Evolutionary conservation across 2,797 vertebrate species (phyloP).

Genomic region (Telmatherina bonti): DNA sequence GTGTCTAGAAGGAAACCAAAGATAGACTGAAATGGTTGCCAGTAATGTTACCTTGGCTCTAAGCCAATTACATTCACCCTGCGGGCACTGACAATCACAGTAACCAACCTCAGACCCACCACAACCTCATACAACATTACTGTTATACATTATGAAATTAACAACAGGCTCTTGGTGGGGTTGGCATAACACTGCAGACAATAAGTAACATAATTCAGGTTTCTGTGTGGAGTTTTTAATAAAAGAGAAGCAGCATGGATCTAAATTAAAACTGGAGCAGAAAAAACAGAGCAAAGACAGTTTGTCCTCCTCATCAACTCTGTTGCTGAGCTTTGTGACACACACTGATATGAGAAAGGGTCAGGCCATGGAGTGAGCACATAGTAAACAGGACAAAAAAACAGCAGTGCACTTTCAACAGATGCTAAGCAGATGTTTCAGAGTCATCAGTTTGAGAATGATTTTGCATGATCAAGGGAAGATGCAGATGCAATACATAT

Average conservation of each 20-base stretch:
- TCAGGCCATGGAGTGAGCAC: not conserved
- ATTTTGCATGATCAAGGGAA: not conserved
- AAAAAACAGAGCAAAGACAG: conserved; percentile 54
- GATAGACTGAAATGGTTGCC: conserved; percentile 36
- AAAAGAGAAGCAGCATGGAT: conserved; percentile 53
- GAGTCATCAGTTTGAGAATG: not conserved
- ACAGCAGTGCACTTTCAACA: not conserved
- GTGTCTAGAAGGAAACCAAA: conserved; percentile 38
- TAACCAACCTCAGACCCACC: conserved; percentile 26
- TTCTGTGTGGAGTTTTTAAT: conserved; percentile 63
- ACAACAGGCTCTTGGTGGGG: conserved; percentile 68
- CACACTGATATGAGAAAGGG: conserved; percentile 17
- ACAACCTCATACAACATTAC: conserved; percentile 57
- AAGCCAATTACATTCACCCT: conserved; percentile 34
- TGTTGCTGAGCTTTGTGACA: conserved; percentile 37
- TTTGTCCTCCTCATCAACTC: conserved; percentile 55
- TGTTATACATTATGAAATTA: conserved; percentile 55
- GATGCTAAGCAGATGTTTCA: not conserved
- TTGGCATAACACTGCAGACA: conserved; percentile 70
- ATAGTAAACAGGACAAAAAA: not conserved
- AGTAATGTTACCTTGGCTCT: conserved; percentile 30
- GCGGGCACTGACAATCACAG: conserved; percentile 34
- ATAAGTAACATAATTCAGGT: conserved; percentile 61
- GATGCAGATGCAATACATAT: not conserved
- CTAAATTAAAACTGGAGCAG: conserved; percentile 66